Evolutionary conservation across 2,797 vertebrate genomes (phyloP).

Genomic region (Falco peregrinus): DNA sequence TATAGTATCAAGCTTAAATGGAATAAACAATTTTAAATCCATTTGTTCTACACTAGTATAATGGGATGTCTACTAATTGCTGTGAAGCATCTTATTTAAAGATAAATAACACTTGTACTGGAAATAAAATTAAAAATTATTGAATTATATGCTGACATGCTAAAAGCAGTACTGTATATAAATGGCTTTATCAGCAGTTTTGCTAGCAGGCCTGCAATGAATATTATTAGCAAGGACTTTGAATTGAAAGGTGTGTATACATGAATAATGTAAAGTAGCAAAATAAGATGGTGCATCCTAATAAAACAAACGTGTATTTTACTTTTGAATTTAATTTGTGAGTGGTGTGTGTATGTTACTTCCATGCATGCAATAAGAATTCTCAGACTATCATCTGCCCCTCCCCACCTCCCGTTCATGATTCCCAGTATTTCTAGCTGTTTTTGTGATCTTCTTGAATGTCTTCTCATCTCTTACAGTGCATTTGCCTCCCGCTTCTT

Average conservation of each 20-base stretch:
- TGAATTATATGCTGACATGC: not conserved
- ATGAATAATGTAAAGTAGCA: not conserved
- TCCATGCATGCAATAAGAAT: not conserved
- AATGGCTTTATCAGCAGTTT: not conserved
- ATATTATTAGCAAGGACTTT: not conserved
- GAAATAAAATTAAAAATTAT: not conserved
- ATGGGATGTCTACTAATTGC: not conserved
- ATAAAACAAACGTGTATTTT: not conserved
- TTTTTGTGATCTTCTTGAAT: not conserved
- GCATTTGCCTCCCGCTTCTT: slow-evolving; percentile 31
- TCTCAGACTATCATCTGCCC: not conserved
- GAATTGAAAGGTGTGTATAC: not conserved
- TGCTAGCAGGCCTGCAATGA: not conserved
- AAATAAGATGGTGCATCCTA: not conserved
- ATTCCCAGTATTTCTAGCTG: not conserved
- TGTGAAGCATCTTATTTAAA: not conserved
- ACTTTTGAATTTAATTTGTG: not conserved
- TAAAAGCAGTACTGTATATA: not conserved
- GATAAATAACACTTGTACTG: not conserved
- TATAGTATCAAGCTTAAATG: not conserved
- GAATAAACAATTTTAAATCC: not conserved
- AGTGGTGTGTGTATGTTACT: not conserved
- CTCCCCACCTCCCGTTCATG: not conserved
- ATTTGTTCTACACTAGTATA: not conserved
- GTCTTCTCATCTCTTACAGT: not conserved